These are phyloP conservation scores for Chaetophractus vellerosus DNA, from an alignment of 2,797 vertebrate species.

Conservation along the genomic window DNA sequence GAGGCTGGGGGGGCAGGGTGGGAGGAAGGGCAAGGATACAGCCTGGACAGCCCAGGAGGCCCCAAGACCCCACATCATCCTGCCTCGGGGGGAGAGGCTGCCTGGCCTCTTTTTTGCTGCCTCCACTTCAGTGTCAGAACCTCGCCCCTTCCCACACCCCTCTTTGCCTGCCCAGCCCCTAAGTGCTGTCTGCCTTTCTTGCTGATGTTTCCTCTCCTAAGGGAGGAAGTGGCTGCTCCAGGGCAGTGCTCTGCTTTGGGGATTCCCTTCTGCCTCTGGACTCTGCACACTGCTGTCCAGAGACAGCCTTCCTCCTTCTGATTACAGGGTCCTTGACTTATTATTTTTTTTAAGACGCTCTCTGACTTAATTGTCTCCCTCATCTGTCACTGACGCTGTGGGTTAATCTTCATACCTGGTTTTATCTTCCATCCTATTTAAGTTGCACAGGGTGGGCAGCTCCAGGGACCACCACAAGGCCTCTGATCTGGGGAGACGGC, in stretches of 20 bases:
- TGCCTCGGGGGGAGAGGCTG: no score
- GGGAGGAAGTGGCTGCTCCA: neutral
- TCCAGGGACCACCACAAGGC: fast-evolving
- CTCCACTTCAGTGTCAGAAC: fast-evolving
- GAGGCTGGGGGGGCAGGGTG: neutral
- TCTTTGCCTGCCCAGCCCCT: neutral
- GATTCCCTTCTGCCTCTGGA: fast-evolving
- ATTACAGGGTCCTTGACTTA: neutral
- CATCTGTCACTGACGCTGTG: fast-evolving
- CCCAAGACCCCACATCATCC: neutral
- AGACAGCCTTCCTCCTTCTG: neutral
- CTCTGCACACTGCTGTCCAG: no score
- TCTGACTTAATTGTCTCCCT: neutral
- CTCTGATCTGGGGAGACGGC: neutral
- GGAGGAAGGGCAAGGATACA: neutral
- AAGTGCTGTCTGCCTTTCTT: neutral
- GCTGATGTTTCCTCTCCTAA: neutral
- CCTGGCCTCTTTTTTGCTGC: constrained; percentile 68
- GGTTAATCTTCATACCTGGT: neutral
- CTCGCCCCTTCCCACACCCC: neutral
- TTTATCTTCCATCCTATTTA: neutral
- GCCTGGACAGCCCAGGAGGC: neutral
- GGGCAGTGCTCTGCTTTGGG: fast-evolving
- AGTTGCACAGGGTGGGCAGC: no score
- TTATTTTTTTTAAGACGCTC: neutral